Percentiles rank a stretch among this genome's conserved stretches.
phyloP scores from a whole-genome alignment of 30 jellyfish, hydroid and myxozoan species.

The Nemopilema nomurai region DNA sequence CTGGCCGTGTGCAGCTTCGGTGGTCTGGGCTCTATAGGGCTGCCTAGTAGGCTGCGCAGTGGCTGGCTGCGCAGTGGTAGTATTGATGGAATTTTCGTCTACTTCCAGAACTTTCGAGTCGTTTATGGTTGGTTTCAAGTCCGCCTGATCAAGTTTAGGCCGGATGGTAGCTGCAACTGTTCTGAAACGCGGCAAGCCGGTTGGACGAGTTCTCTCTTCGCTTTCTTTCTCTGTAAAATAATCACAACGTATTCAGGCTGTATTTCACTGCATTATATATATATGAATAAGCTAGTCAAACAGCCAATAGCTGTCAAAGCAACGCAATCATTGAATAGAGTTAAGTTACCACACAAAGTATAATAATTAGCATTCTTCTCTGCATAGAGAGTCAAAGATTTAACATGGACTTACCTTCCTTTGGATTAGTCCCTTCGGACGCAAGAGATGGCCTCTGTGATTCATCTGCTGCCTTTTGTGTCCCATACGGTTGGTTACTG shows the following conservation, averaged over 20 bases:
- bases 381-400: no score
- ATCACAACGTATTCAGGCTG: neutral
- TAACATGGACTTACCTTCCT: neutral
- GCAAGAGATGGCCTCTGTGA: neutral
- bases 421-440: neutral
- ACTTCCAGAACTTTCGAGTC: slow-evolving; percentile 32
- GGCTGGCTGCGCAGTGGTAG: slow-evolving; percentile 17
- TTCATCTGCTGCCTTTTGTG: neutral
- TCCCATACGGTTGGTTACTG: neutral
- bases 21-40: slow-evolving; percentile 1
- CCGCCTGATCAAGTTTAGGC: slow-evolving; percentile 61
- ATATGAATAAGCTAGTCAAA: no score
- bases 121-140: slow-evolving; percentile 39
- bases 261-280: no score
- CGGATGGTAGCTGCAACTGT: slow-evolving; percentile 26
- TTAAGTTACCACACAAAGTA: no score
- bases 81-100: neutral
- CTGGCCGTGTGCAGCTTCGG: slow-evolving; percentile 2
- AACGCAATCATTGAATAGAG: no score
- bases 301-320: no score
- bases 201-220: neutral
- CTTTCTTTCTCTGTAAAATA: neutral
- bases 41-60: neutral
- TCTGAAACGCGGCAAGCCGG: slow-evolving; percentile 31
- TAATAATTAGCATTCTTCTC: no score